Evolutionary conservation across 2,797 vertebrate genomes (phyloP), one percentile per base, ranked within the genome.

Genomic region (Hirundo rustica): DNA sequence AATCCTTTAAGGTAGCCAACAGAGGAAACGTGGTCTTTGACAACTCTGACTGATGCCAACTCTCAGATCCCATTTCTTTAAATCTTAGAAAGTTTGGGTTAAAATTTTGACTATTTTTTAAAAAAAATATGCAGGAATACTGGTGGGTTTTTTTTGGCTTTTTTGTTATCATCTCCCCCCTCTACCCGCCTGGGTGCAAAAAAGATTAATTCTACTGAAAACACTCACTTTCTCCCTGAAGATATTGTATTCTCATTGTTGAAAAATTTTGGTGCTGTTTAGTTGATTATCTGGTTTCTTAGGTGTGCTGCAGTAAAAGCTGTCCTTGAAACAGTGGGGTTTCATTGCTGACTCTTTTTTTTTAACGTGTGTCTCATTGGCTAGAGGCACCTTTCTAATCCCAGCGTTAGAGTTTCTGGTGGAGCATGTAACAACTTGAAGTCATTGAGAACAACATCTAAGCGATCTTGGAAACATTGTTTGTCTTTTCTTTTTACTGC

Each of bases 181-280:
- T 2, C 7, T 2, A 2, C 3, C 7, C 1, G 3, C 10, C 26
- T 64, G 42, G 15, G 19, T 1, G 7, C 2, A 2, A 45, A 86
- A 82, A 74, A 58, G 7, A 44, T 58, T 25, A 1, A 60, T 70
- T 80, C 23, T 10, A 19, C 8, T 40, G 44, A 57, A 84, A 77
- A 54, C 11, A 8, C 22, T 40, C 6, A 12, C 9, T 10, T 42
- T 79, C 53, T 82, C 34, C 48, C n/a, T 77, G n/a, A 66, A 45
- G 13, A 14, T 38, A 5, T n/a, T 53, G 0, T 26, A 57, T 17
- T 82, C 10, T 71, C 4, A 6, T 25, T n/a, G 30, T 25, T 29
- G 32, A 67, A 89, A 78, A 91, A 20, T 11, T 12, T 54, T 66
- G 25, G 3, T 74, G 10, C 16, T 80, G 2, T 36, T 84, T 38